Evolutionary conservation across 2,113 vertebrate genomes (phyloP).

Genomic region (Desmodus rotundus): DNA sequence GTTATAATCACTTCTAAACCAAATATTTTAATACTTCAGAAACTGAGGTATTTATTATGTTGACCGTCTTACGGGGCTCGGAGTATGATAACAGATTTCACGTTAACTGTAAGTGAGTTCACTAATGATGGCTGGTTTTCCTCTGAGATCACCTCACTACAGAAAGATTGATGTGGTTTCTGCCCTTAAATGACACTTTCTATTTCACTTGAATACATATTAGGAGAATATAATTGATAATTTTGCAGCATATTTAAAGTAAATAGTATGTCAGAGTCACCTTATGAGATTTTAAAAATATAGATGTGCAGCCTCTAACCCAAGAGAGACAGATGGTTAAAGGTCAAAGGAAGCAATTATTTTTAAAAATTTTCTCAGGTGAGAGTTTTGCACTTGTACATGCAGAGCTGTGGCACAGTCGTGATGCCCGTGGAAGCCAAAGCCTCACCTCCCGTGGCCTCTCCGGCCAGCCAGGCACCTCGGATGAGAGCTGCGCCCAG

Average conservation of each 20-base stretch:
- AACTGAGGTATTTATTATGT: background rate
- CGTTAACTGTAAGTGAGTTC: background rate
- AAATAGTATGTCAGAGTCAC: background rate
- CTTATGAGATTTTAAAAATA: background rate
- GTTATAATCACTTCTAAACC: background rate
- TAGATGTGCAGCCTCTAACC: background rate
- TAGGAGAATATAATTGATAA: background rate
- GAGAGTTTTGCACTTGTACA: no score
- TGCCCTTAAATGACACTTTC: background rate
- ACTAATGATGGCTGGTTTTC: background rate
- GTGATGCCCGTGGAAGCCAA: no score
- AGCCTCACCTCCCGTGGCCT: no score
- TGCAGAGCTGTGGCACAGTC: no score
- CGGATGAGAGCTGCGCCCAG: no score
- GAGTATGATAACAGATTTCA: background rate
- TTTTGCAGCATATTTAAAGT: background rate
- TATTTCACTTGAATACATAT: background rate
- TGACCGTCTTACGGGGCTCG: background rate
- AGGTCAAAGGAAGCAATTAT: background rate
- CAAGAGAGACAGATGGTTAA: background rate
- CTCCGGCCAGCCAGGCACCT: no score
- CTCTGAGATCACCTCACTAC: background rate
- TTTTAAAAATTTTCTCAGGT: background rate
- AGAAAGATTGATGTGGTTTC: background rate
- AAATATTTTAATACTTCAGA: background rate